phyloP scores from a whole-genome alignment of 2,888 invertebrate species.

The Thecophora atra region DNA sequence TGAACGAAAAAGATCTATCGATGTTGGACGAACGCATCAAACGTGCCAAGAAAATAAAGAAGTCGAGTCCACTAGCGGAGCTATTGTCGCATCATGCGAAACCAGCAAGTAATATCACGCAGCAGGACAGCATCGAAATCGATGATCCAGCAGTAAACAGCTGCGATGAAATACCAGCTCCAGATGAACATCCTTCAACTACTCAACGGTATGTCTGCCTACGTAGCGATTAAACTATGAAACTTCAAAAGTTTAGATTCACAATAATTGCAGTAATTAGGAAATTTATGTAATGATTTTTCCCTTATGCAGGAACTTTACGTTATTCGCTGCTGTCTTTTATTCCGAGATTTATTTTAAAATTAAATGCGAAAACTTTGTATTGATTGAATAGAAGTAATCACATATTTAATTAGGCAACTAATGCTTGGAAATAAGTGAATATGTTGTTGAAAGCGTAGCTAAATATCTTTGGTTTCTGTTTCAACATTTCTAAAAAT shows the following conservation, averaged over 20 bases:
- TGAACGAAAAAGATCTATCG: constrained; percentile 93
- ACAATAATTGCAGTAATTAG: no score
- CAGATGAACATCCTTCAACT: constrained; percentile 52
- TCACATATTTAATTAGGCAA: no score
- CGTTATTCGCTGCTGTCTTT: no score
- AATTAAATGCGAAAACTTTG: no score
- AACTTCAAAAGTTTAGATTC: no score
- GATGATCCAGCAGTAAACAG: constrained; percentile 64
- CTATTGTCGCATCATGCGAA: constrained; percentile 37
- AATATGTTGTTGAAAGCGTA: no score
- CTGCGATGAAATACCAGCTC: constrained; percentile 60
- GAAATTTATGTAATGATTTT: no score
- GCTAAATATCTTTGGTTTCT: neutral
- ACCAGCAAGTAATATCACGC: constrained; percentile 54
- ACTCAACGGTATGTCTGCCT: constrained; percentile 43
- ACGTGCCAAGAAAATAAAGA: constrained; percentile 78
- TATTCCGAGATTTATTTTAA: no score
- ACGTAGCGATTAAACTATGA: no score
- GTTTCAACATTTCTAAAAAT: constrained; percentile 5
- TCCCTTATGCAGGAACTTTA: no score
- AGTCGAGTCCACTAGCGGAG: constrained; percentile 61
- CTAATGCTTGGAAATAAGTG: no score
- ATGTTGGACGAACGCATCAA: constrained; percentile 96
- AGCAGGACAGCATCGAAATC: constrained; percentile 65
- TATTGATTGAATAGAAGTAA: no score